Percentiles rank a stretch among this genome's conserved stretches.
Conservation (phyloP, 2,113 vertebrate genomes). For the Anolis carolinensis region DNA sequence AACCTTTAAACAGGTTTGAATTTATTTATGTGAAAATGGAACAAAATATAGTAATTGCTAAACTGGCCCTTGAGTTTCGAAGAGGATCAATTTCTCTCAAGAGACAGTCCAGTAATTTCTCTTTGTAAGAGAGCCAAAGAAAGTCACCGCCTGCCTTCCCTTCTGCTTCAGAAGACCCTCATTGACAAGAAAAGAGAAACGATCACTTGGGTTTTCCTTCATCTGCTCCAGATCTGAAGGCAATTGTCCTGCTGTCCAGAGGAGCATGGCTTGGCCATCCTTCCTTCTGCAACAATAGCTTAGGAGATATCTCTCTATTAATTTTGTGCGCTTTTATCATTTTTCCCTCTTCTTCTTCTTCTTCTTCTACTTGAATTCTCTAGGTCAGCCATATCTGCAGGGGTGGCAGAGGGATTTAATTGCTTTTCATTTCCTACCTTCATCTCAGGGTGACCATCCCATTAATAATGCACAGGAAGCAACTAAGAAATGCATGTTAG, state of each 20-base stretch:
- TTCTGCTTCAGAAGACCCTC: constrained; percentile 48
- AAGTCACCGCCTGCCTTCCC: constrained; percentile 25
- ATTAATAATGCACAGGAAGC: constrained; percentile 75
- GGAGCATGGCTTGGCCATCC: constrained; percentile 37
- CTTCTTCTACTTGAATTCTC: constrained; percentile 60
- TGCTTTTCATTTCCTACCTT: constrained; percentile 73
- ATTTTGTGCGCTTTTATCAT: constrained; percentile 57
- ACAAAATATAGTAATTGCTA: constrained; percentile 31
- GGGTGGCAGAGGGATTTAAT: constrained; percentile 70
- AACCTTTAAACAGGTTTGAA: constrained; percentile 51
- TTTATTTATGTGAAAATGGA: not conserved
- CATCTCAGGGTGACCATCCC: constrained; percentile 70
- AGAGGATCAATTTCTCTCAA: constrained; percentile 64
- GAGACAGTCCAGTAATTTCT: constrained; percentile 59
- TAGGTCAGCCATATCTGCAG: constrained; percentile 72
- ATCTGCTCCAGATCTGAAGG: constrained; percentile 45
- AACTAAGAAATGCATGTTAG: constrained; percentile 70
- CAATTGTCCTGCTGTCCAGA: constrained; percentile 28
- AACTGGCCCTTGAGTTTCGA: constrained; percentile 62
- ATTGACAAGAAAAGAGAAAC: constrained; percentile 41
- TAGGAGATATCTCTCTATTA: constrained; percentile 47
- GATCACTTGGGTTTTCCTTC: constrained; percentile 48
- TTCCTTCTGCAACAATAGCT: constrained; percentile 23
- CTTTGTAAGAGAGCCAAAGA: constrained; percentile 18
- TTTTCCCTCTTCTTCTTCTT: constrained; percentile 24